These are phyloP conservation scores for Muntiacus muntjak DNA, from an alignment of 2,113 vertebrate genomes.

Conservation along the genomic window DNA sequence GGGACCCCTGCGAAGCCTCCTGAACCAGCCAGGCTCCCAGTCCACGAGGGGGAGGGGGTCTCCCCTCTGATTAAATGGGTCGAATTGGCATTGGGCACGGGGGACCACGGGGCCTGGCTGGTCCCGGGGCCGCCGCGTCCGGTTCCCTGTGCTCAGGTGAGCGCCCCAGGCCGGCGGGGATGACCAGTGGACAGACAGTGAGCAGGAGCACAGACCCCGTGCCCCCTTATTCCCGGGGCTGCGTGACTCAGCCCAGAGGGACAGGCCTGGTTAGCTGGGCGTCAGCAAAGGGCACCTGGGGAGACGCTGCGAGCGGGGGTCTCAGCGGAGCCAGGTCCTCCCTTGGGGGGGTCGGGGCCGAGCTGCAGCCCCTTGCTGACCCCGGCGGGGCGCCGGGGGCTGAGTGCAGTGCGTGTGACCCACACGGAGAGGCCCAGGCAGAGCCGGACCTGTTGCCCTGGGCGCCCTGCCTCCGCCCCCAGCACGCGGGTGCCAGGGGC, in stretches of 20 bases:
- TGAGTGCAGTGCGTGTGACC: rapidly evolving
- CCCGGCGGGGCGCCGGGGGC: rapidly evolving
- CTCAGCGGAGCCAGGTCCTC: not conserved
- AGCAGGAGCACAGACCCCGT: rapidly evolving
- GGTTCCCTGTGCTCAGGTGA: not conserved
- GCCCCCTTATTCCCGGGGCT: not conserved
- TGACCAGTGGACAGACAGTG: not conserved
- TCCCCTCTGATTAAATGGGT: not conserved
- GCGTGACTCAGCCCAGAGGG: not conserved
- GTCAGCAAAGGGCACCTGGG: rapidly evolving
- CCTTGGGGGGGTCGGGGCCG: rapidly evolving
- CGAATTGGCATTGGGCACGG: not conserved
- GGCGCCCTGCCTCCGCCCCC: rapidly evolving
- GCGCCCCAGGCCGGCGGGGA: not conserved
- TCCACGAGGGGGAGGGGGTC: not conserved
- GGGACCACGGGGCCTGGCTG: not conserved
- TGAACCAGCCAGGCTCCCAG: not conserved
- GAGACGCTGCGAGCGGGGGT: not conserved
- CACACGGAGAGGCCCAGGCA: not conserved
- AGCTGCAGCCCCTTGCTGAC: not conserved
- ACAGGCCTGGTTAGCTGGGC: not conserved
- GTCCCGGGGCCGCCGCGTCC: not conserved
- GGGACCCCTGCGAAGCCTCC: not conserved
- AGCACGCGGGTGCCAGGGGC: rapidly evolving
- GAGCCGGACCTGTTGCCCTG: not conserved